Base-by-base conservation (phyloP, 1,140 invertebrate species). In the Aphaenogaster floridana region DNA sequence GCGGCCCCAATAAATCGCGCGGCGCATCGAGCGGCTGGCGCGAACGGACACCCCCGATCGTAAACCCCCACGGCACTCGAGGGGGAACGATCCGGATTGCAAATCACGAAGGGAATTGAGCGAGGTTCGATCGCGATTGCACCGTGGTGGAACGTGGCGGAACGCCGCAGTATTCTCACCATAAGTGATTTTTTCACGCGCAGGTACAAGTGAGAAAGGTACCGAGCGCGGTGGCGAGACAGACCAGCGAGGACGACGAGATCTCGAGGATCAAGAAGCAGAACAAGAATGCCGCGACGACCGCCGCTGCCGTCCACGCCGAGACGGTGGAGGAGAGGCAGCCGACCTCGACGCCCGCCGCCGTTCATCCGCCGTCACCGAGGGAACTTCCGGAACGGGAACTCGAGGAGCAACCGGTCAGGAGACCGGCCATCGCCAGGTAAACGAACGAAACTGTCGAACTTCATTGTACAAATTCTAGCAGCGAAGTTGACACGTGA, bases 201-300 rank as follows among this genome's bases (percentile, higher is more conserved):
- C 87, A 95, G 94, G 89, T 94, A n/a, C 94, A 94, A 88, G 91
- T 92, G 64, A 94, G 93, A 85, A 95, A 95, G 90, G 87, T 95
- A 63, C 91, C 95, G 71, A 93, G 95, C 52, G 94, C 96, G 15
- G 93, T 96, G n/a, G 96, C 96, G 54, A 96, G 97, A 85, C 98
- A 98, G 95, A 96, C 97, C 21, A 98, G 97, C 93, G 98, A 98
- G 95, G 98, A 99, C 92, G 98, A 99, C 94, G 98, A 99, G 94
- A 98, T 99, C 88, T 96, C 97, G 9, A 97, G 97, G 92, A 98
- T 98, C 88, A 99, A 99, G 95, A 97, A 98, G 92, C 97, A 98
- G 94, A 98, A 98, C 92, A 98, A 99, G 95, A 97, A 96, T 59
- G 96, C 97, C 11, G 96, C 96, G 17, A 95, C 96, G 21, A 96